Evolutionary conservation across 2,888 invertebrate genomes (phyloP).

Genomic region (Teinopalpus imperialis): DNA sequence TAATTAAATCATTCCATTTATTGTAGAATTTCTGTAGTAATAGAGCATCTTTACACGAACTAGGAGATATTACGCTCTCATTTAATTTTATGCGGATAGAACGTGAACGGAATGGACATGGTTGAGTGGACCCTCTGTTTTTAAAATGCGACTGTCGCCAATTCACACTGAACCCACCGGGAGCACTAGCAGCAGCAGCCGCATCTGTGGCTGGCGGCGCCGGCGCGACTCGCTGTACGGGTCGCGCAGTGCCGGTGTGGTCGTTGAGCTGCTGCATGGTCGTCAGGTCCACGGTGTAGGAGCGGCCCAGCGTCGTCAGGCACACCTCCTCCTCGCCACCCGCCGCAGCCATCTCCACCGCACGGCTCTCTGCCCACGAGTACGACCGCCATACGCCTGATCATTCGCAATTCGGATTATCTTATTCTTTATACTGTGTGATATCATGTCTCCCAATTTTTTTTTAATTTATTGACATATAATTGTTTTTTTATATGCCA

Average conservation of each 20-base stretch:
- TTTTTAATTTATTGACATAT: too few species aligned
- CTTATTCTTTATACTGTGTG: not conserved
- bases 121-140: too few species aligned
- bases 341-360: slow-evolving; percentile 96
- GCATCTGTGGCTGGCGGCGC: slow-evolving; percentile 40
- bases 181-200: slow-evolving; percentile 28
- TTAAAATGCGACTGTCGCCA: too few species aligned
- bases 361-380: slow-evolving; percentile 95
- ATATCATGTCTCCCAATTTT: too few species aligned
- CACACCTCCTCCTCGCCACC: slow-evolving; percentile 98
- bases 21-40: too few species aligned
- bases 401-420: slow-evolving; percentile 15
- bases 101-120: too few species aligned
- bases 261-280: slow-evolving; percentile 99
- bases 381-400: slow-evolving; percentile 94
- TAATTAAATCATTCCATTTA: too few species aligned
- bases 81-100: too few species aligned
- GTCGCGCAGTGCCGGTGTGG: slow-evolving; percentile 96
- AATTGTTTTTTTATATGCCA: too few species aligned
- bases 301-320: slow-evolving; percentile 94
- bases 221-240: slow-evolving; percentile 91
- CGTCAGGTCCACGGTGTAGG: slow-evolving; percentile 97
- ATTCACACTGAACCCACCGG: slow-evolving; percentile 21
- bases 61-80: too few species aligned
- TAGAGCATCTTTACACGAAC: too few species aligned